These are phyloP conservation scores for Drosophila tropicalis DNA, from an alignment of 1,140 invertebrate genomes.

Conservation along the genomic window DNA sequence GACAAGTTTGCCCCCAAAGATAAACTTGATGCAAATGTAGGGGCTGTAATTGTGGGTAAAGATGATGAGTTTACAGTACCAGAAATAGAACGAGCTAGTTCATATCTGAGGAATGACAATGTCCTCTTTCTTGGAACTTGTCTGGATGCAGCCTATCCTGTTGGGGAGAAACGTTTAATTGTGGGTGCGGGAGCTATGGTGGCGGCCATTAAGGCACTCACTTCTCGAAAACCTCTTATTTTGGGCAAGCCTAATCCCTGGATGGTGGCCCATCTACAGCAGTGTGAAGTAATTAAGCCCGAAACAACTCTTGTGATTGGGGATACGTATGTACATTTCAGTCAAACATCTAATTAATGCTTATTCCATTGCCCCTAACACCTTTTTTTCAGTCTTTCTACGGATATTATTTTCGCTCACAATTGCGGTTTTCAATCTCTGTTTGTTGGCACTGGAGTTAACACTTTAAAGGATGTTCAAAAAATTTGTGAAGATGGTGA, in stretches of 20 bases:
- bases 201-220: conserved; percentile 40
- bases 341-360: background rate
- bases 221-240: conserved; percentile 45
- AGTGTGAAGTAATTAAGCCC: conserved; percentile 38
- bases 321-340: conserved; percentile 54
- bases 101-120: conserved; percentile 36
- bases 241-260: conserved; percentile 68
- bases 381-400: conserved; percentile 31
- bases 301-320: conserved; percentile 64
- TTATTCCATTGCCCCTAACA: background rate
- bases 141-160: conserved; percentile 49
- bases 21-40: conserved; percentile 50
- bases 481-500: conserved; percentile 28
- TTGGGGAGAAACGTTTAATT: conserved; percentile 36
- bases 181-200: conserved; percentile 54
- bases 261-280: conserved; percentile 23
- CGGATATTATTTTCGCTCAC: conserved; percentile 55
- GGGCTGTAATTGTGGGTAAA: conserved; percentile 53
- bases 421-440: conserved; percentile 64
- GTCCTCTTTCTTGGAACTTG: conserved; percentile 55
- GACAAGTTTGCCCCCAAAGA: conserved; percentile 28
- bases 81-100: conserved; percentile 31
- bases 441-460: conserved; percentile 57
- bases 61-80: conserved; percentile 55
- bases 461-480: conserved; percentile 36